Percentiles rank a stretch among this genome's conserved stretches.
Evolutionary conservation across 2,888 invertebrate species (phyloP).

Genomic region (Ferdinandea cuprea): DNA sequence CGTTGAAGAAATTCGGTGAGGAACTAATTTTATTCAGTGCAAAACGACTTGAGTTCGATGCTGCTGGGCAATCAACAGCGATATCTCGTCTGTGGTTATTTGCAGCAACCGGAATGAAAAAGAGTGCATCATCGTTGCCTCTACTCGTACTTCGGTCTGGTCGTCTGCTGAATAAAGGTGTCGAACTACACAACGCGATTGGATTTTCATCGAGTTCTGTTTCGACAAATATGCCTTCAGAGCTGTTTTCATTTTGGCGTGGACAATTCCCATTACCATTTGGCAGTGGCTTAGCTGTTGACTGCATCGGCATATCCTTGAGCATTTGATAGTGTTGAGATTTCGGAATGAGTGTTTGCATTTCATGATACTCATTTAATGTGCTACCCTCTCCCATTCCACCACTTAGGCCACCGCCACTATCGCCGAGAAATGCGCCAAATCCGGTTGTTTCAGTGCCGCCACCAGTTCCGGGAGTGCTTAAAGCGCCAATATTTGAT

Average conservation of each 20-base stretch:
- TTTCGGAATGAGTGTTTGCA: constrained; percentile 82
- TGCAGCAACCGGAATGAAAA: constrained; percentile 57
- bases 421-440: constrained; percentile 78
- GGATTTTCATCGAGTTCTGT: constrained; percentile 79
- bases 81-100: constrained; percentile 75
- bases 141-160: constrained; percentile 20
- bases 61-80: constrained; percentile 79
- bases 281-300: constrained; percentile 77
- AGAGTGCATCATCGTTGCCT: constrained; percentile 62
- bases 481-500: constrained; percentile 80
- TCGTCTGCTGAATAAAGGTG: constrained; percentile 75
- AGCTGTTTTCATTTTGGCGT: constrained; percentile 63
- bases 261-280: constrained; percentile 78
- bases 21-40: constrained; percentile 80
- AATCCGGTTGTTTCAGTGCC: constrained; percentile 76
- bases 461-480: constrained; percentile 62
- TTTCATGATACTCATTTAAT: constrained; percentile 82
- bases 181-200: constrained; percentile 78
- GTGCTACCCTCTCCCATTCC: constrained; percentile 76
- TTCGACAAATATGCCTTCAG: constrained; percentile 75
- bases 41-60: constrained; percentile 78
- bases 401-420: constrained; percentile 80
- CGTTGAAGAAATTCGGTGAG: constrained; percentile 78
- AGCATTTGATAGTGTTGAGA: constrained; percentile 78
- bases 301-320: constrained; percentile 78